Evolutionary conservation across 2,888 invertebrate genomes (phyloP).

Genomic region (Apamea monoglypha): DNA sequence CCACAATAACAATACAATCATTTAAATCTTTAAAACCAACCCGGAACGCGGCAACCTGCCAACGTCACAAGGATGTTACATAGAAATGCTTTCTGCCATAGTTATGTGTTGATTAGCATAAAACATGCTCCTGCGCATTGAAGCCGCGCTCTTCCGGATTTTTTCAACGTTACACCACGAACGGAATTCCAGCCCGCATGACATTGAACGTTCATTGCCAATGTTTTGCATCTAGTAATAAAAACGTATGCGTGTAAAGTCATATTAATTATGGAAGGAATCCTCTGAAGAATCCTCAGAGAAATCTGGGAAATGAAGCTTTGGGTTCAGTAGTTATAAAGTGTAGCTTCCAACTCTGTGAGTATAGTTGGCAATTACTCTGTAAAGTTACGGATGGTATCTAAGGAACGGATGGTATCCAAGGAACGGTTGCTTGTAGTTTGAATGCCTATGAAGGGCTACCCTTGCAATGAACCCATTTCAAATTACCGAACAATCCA

Average conservation of each 20-base stretch:
- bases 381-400: neutral
- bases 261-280: neutral
- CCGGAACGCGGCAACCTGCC: constrained; percentile 72
- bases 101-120: constrained; percentile 83
- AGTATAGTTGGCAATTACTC: neutral
- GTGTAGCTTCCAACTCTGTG: neutral
- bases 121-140: constrained; percentile 79
- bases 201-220: constrained; percentile 75
- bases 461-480: neutral
- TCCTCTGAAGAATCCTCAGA: neutral
- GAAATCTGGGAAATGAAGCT: neutral
- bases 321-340: neutral
- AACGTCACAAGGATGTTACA: constrained; percentile 77
- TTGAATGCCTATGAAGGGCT: neutral
- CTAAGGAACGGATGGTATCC: neutral
- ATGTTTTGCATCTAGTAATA: constrained; percentile 70
- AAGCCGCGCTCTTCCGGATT: constrained; percentile 80
- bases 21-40: constrained; percentile 41
- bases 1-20: constrained; percentile 16
- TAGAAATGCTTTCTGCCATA: constrained; percentile 88
- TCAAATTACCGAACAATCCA: neutral
- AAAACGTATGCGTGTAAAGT: constrained; percentile 48
- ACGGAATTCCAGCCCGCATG: constrained; percentile 79
- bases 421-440: neutral
- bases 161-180: constrained; percentile 75